These are phyloP conservation scores for Drosophila phalerata DNA, from an alignment of 2,888 invertebrate species.

Conservation along the genomic window DNA sequence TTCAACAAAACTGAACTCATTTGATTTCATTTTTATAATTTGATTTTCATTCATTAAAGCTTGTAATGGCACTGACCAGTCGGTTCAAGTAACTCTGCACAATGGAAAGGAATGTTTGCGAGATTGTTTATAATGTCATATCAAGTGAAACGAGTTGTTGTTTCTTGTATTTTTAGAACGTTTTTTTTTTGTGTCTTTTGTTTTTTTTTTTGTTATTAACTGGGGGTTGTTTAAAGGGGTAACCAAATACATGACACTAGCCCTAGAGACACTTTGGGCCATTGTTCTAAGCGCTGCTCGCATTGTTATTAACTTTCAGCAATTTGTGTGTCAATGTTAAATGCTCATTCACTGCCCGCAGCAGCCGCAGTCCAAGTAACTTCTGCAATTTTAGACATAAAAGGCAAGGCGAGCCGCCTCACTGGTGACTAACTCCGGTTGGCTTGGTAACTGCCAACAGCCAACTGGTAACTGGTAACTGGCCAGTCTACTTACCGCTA, in stretches of 20 bases:
- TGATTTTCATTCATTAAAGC: slow-evolving; percentile 49
- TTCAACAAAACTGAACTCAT: slow-evolving; percentile 22
- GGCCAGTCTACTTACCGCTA: slow-evolving; percentile 27
- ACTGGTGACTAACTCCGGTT: slow-evolving; percentile 61
- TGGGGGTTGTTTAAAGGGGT: slow-evolving; percentile 30
- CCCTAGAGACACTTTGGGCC: slow-evolving; percentile 48
- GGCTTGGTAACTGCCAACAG: slow-evolving; percentile 30
- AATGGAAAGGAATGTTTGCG: slow-evolving; percentile 70
- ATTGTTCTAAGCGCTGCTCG: slow-evolving; percentile 47
- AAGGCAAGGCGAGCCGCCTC: slow-evolving; percentile 70
- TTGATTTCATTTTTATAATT: slow-evolving; percentile 7
- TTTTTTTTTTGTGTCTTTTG: slow-evolving; percentile 40
- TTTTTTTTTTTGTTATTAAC: slow-evolving; percentile 8
- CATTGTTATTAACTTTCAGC: slow-evolving; percentile 65
- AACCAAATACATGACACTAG: slow-evolving; percentile 65
- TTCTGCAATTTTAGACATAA: slow-evolving; percentile 83
- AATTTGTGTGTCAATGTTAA: slow-evolving; percentile 84
- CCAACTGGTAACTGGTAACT: slow-evolving; percentile 37
- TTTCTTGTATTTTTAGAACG: slow-evolving; percentile 67
- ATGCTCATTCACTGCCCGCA: slow-evolving; percentile 68
- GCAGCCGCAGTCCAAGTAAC: slow-evolving; percentile 63
- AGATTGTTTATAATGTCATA: slow-evolving; percentile 16
- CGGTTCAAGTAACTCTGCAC: slow-evolving; percentile 67
- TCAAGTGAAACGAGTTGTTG: slow-evolving; percentile 28
- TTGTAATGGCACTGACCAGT: slow-evolving; percentile 59